Evolutionary conservation across 2,797 vertebrate genomes (phyloP).

Genomic region (Glossophaga mutica): DNA sequence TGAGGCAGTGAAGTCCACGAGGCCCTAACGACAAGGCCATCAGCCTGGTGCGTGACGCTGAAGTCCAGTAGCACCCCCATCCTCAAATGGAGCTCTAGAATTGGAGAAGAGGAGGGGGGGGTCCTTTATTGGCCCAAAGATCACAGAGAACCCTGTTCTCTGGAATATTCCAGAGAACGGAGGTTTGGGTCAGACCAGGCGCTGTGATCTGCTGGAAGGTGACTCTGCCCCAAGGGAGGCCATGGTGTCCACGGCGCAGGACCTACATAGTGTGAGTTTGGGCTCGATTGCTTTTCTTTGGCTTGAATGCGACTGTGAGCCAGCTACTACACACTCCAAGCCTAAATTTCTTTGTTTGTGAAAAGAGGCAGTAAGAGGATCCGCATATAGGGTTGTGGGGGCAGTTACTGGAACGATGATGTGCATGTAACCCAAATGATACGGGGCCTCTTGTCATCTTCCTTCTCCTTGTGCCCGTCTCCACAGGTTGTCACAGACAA

Average conservation of each 20-base stretch:
- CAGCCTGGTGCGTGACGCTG: neutral
- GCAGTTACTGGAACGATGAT: neutral
- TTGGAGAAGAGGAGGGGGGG: neutral
- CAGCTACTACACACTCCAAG: neutral
- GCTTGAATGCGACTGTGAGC: neutral
- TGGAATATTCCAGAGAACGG: no score
- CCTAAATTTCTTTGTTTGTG: neutral
- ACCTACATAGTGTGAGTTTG: neutral
- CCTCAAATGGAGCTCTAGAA: neutral
- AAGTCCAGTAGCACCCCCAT: neutral
- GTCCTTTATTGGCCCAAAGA: no score
- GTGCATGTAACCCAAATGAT: neutral
- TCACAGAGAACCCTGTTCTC: neutral
- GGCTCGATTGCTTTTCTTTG: no score
- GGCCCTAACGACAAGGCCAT: neutral
- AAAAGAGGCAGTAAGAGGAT: neutral
- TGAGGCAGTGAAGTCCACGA: neutral
- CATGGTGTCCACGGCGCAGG: accelerated
- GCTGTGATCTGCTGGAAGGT: neutral
- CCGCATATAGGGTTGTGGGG: neutral
- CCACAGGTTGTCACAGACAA: neutral
- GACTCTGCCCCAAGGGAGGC: accelerated
- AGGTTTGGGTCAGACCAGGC: neutral
- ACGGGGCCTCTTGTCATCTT: neutral
- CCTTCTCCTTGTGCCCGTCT: neutral